These are phyloP conservation scores for Melinaea marsaeus DNA, from an alignment of 2,888 invertebrate species.

Conservation along the genomic window DNA sequence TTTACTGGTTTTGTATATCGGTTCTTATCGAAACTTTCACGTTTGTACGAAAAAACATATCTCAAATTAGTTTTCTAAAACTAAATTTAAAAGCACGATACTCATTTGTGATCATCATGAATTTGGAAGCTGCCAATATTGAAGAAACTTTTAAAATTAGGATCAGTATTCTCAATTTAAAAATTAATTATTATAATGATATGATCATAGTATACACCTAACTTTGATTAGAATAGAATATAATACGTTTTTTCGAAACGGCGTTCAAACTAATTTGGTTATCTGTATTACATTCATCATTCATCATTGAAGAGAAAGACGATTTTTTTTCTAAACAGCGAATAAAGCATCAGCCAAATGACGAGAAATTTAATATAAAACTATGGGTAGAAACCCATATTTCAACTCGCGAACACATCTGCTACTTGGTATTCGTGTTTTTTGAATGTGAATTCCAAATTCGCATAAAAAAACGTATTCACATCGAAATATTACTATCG, in stretches of 20 bases:
- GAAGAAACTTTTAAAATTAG: too few species aligned
- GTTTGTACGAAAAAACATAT: too few species aligned
- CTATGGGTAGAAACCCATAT: conserved; percentile 35
- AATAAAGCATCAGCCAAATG: conserved; percentile 26
- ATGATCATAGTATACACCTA: too few species aligned
- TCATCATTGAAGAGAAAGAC: not conserved
- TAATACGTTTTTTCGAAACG: not conserved
- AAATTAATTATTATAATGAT: too few species aligned
- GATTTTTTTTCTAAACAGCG: conserved; percentile 18
- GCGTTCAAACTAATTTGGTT: not conserved
- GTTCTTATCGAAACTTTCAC: too few species aligned
- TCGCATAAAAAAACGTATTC: conserved; percentile 32
- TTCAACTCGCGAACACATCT: conserved; percentile 36
- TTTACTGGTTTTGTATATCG: too few species aligned
- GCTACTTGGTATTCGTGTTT: conserved; percentile 33
- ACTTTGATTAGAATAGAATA: too few species aligned
- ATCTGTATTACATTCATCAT: not conserved
- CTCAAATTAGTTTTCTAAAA: too few species aligned
- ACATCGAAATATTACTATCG: conserved; percentile 34
- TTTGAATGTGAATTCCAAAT: conserved; percentile 36
- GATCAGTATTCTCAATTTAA: too few species aligned
- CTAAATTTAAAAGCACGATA: too few species aligned
- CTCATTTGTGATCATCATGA: too few species aligned
- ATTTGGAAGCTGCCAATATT: too few species aligned
- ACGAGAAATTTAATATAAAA: conserved; percentile 41